Evolutionary conservation across 2,797 vertebrate genomes (phyloP).

Genomic region (Passerculus sandwichensis): DNA sequence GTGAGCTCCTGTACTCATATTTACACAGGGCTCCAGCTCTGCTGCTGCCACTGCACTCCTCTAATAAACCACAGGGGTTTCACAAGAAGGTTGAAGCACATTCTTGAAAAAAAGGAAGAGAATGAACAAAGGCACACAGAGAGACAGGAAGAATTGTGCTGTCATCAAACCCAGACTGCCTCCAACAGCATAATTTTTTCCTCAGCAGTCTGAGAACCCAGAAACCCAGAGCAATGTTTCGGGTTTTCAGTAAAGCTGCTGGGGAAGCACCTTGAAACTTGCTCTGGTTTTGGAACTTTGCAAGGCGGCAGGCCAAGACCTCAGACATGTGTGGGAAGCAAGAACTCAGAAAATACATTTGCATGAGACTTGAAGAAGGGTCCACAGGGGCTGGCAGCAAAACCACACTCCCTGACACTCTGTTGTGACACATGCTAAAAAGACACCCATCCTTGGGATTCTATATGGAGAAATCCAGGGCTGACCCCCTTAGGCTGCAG

Average conservation of each 20-base stretch:
- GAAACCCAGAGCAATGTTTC: fast-evolving
- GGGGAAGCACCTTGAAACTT: background rate
- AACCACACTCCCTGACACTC: background rate
- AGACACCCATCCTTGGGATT: background rate
- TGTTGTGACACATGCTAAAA: background rate
- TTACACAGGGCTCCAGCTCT: background rate
- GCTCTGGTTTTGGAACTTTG: background rate
- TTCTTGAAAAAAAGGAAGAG: conserved; percentile 35
- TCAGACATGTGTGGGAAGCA: background rate
- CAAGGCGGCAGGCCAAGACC: background rate
- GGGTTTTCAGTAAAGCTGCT: background rate
- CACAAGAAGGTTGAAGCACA: background rate
- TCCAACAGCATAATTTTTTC: background rate
- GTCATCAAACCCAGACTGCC: background rate
- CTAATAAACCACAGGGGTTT: conserved; percentile 11
- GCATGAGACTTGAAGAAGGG: background rate
- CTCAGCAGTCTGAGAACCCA: background rate
- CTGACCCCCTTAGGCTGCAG: background rate
- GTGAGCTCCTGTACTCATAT: background rate
- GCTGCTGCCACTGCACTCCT: background rate
- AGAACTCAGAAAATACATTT: background rate
- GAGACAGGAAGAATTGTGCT: background rate
- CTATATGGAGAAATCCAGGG: background rate
- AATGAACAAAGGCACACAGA: background rate
- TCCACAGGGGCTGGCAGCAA: background rate